Base-by-base conservation (phyloP, 1,140 invertebrate species). In the Habropoda laboriosa region DNA sequence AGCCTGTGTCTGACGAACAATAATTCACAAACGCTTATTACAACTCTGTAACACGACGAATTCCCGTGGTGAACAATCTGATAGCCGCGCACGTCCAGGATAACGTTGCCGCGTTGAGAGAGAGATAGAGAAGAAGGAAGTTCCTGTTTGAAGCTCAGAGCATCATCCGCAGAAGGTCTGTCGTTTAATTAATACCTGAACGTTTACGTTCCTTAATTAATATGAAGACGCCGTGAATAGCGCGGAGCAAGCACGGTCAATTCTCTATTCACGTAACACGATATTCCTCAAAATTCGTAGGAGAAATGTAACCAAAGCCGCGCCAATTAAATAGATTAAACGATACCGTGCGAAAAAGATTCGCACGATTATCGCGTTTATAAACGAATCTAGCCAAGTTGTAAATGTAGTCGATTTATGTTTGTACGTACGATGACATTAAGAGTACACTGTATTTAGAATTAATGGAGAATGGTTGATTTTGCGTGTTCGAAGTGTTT, bases 131-230 rank as follows among this genome's bases (percentile, higher is more conserved):
- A 38, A 13, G 21, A 13, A 16, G 12, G 24, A 49, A 63, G 42
- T 63, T 74, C 24, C 24, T 10, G 7, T 27, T 47, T 27, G 32
- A 51, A 27, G 18, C 1, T 40, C 40, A 5, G 27, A 27, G 42
- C 45, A 63, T 63, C 57, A 35, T 49, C 4, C 40, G 3, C n/a
- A 27, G 53, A 74, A 35, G 27, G 30, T 63, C 24, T 35, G 57
- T 24, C 71, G 24, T 63, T 74, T 74, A 74, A 74, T 63, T 63
- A 74, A 74, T 74, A 63, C 32, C 32, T 18, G 42, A 63, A 45
- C 57, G 42, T 63, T 74, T 74, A 51, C 42, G 16, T 49, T 63
- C 42, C 42, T 49, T 74, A 47, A 74, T 74, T 63, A 74, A 74
- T 74, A 63, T 40, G 42, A 63, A 63, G 42, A 47, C 32, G 24